Percentiles rank a stretch among this genome's conserved stretches.
phyloP scores from a whole-genome alignment of 2,113 vertebrate species.

The Crotalus helleri region DNA sequence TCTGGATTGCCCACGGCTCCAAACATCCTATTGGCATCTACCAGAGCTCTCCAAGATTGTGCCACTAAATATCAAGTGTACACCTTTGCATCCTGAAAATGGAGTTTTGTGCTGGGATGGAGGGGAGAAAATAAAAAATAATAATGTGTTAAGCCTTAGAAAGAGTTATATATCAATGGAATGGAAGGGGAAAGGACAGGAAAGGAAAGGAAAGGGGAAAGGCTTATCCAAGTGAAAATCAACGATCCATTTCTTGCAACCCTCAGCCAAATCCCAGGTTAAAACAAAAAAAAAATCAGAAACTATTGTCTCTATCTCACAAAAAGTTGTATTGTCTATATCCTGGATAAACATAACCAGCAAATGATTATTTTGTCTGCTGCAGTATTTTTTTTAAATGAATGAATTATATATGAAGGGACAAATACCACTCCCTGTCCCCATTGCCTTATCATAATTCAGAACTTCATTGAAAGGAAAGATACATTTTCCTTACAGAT shows the following conservation, averaged over 20 bases:
- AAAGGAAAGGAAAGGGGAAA: not conserved
- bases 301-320: not conserved
- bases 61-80: not conserved
- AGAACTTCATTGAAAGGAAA: too few species aligned
- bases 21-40: not conserved
- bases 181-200: not conserved
- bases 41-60: not conserved
- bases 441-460: too few species aligned
- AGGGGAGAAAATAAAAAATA: not conserved
- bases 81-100: not conserved
- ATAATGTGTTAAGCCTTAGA: not conserved
- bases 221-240: not conserved
- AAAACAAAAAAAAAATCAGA: not conserved
- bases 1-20: not conserved
- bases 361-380: not conserved
- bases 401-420: not conserved
- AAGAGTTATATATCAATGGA: not conserved
- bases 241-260: not conserved
- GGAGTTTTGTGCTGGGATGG: not conserved
- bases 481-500: not conserved
- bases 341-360: not conserved
- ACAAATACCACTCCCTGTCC: not conserved
- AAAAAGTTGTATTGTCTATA: not conserved
- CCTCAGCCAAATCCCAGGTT: not conserved
- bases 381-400: not conserved